Evolutionary conservation across 1,140 invertebrate genomes (phyloP), one percentile per base, ranked within the genome.

Genomic region (Melitaea cinxia): DNA sequence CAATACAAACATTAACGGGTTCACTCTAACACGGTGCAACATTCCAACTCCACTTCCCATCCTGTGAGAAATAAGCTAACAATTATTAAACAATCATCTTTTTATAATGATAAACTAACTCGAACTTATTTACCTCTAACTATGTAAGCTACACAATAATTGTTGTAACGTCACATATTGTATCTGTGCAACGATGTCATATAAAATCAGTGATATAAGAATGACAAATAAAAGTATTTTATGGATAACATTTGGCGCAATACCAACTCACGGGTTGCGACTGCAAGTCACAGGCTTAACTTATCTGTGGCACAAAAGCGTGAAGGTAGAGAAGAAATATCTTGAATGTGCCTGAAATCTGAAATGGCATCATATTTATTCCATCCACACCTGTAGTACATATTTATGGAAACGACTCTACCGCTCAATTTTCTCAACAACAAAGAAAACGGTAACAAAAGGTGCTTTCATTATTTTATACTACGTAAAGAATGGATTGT

Each of bases 1-100:
- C 63, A 75, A 58, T 68, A 59, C 82, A 84, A 88, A 88, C 73
- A 83, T 56, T 59, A 68, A 58, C 75, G 67, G 70, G 72, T 80
- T 73, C 65, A 73, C 72, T 68, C 71, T 59, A 54, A 61, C 65
- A 39, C 42, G 53, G 65, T 65, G 68, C 65, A 73, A 72, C 84
- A 83, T 82, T 82, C 84, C 82, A 69, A 47, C 71, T 72, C 74
- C 62, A 69, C 71, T 74, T 73, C 75, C 56, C 66, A 84, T 85
- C 82, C 83, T 83, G 82, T 79, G 77, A 69, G 73, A 74, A 71
- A 75, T 47, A 64, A 59, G 23, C 28, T 23, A 47, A 47, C 45
- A 21, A 59, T 45, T 21, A 49, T 47, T 47, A 23, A 47, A 55
- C 42, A 47, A 23, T 49, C 42, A 49, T 49, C 33, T 50, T 33